phyloP scores from a whole-genome alignment of 2,888 invertebrate species.

The Chymomyza amoena region DNA sequence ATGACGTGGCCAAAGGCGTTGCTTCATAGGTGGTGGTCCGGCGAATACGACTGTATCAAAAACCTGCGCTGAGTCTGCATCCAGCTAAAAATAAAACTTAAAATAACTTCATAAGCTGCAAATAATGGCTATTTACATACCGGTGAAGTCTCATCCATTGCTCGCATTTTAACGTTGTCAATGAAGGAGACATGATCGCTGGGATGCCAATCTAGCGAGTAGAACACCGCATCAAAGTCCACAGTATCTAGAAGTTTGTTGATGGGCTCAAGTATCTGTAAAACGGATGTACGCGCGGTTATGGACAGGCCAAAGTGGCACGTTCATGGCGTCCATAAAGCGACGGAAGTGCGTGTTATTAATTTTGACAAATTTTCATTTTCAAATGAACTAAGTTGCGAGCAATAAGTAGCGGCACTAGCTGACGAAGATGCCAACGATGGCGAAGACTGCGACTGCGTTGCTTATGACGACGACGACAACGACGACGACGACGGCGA shows the following conservation, averaged over 20 bases:
- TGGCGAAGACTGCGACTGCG: constrained; percentile 8
- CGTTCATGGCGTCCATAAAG: constrained; percentile 54
- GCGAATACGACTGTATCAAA: constrained; percentile 96
- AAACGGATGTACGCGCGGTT: constrained; percentile 14
- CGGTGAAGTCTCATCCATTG: constrained; percentile 86
- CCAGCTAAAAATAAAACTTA: constrained; percentile 79
- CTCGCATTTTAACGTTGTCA: constrained; percentile 90
- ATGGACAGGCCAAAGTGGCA: constrained; percentile 14
- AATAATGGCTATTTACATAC: constrained; percentile 78
- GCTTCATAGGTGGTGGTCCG: constrained; percentile 90
- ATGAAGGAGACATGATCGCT: constrained; percentile 91
- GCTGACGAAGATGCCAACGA: constrained; percentile 54
- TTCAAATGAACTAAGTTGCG: constrained; percentile 48
- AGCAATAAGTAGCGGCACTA: constrained; percentile 29
- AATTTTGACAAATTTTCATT: constrained; percentile 76
- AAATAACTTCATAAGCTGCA: not conserved
- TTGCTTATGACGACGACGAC: constrained; percentile 1
- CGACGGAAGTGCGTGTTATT: constrained; percentile 73
- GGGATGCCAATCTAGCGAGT: constrained; percentile 98
- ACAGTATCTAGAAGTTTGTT: constrained; percentile 90
- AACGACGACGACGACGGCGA: constrained; percentile 54
- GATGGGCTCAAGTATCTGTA: constrained; percentile 91
- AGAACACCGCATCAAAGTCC: constrained; percentile 92
- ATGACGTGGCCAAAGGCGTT: constrained; percentile 96
- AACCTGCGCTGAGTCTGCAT: constrained; percentile 87